Evolutionary conservation across 2,888 invertebrate genomes (phyloP), one percentile per base, ranked within the genome.

Genomic region (Scaptomyza polygonia): DNA sequence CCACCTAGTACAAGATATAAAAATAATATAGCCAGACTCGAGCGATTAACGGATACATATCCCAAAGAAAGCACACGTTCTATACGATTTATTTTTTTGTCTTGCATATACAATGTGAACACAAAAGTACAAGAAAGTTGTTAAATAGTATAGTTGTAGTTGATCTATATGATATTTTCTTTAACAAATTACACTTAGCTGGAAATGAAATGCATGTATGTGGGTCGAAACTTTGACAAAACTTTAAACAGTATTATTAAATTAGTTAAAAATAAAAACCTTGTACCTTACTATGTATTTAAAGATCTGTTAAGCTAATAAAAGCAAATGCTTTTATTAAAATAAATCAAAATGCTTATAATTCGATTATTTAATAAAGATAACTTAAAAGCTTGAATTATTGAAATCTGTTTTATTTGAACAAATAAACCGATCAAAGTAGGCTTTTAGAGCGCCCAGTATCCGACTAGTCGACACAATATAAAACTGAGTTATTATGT

Each of bases 201-300:
- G 40, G 52, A 54, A 58, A 16, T 36, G 39, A 40, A 30, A 55
- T 29, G 45, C 58, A 55, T 40, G 51, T 47, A 21, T 77, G 57
- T 59, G 65, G 65, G 68, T 72, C 61, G 72, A 57, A 65, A 63
- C 68, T 68, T 72, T 76, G 67, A 72, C 78, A 76, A 79, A 75
- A 75, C 54, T 58, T 56, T 42, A 67, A 45, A 7, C 61, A 66
- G 57, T 72, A 76, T 71, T 67, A 71, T 49, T 42, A 74, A 58
- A 45, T 27, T 40, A 57, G 25, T 40, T 14, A 14, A 36, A 36
- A 36, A 14, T 6, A 40, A 72, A 75, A 63, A 64, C 70, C 80
- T 73, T 86, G 82, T 82, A 82, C 84, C 86, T 82, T 62, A 78
- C 53, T 67, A 75, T 36, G 40, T 57, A 77, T 70, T 67, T 59